phyloP scores from a whole-genome alignment of 2,888 invertebrate species.

The Gastrophysa polygoni region DNA sequence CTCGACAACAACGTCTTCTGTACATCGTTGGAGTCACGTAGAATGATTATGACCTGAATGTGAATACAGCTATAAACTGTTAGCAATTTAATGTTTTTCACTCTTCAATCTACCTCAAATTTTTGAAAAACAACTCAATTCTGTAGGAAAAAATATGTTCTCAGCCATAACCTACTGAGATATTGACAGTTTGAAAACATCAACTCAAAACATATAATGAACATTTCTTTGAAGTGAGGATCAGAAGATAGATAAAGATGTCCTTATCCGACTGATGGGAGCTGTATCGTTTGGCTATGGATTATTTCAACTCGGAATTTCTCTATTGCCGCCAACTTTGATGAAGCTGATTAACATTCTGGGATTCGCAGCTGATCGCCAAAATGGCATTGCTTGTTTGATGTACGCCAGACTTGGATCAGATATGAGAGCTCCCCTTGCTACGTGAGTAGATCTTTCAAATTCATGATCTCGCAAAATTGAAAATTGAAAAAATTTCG shows the following conservation, averaged over 20 bases:
- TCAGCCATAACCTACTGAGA: too few species aligned
- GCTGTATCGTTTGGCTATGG: constrained; percentile 75
- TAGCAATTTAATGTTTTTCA: too few species aligned
- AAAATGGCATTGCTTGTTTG: constrained; percentile 64
- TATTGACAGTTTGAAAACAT: too few species aligned
- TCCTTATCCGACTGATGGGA: constrained; percentile 67
- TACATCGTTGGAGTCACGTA: too few species aligned
- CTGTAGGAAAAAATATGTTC: too few species aligned
- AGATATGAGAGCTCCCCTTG: constrained; percentile 72
- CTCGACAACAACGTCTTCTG: too few species aligned
- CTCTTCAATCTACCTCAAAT: too few species aligned
- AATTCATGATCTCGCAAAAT: background rate
- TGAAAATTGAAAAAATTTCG: too few species aligned
- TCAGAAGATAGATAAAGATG: constrained; percentile 58
- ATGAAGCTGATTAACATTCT: constrained; percentile 66
- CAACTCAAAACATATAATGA: too few species aligned
- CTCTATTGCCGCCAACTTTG: constrained; percentile 69
- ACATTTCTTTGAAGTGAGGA: constrained; percentile 20
- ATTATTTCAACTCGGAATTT: constrained; percentile 70
- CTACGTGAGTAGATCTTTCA: constrained; percentile 60
- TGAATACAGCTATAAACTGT: too few species aligned
- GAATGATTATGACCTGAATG: too few species aligned
- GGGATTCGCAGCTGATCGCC: constrained; percentile 70
- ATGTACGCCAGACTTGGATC: constrained; percentile 66
- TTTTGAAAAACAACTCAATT: too few species aligned